These are phyloP conservation scores for Anadara kagoshimensis DNA, from an alignment of 1,140 invertebrate species.

Conservation along the genomic window DNA sequence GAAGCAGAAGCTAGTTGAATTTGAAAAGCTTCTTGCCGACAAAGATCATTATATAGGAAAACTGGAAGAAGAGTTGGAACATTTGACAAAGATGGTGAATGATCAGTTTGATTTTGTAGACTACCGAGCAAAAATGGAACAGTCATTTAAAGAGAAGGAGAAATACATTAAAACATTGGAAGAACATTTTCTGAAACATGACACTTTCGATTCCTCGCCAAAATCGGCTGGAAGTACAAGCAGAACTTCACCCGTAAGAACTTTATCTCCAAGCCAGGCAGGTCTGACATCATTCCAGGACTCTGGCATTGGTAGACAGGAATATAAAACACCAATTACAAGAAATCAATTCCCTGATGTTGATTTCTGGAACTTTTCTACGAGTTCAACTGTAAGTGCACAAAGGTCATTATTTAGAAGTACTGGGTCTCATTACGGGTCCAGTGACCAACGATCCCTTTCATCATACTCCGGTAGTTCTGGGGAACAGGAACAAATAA, in stretches of 20 bases:
- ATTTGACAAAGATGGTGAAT: constrained; percentile 33
- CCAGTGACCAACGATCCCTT: neutral
- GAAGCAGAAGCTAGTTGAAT: constrained; percentile 36
- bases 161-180: constrained; percentile 49
- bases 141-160: constrained; percentile 50
- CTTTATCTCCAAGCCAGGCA: no score
- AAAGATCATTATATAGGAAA: constrained; percentile 37
- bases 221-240: no score
- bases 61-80: constrained; percentile 33
- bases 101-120: constrained; percentile 29
- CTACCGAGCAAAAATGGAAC: constrained; percentile 32
- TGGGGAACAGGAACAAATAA: constrained; percentile 31
- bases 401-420: no score
- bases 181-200: constrained; percentile 45
- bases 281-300: no score
- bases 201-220: neutral
- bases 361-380: no score
- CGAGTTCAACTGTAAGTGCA: no score
- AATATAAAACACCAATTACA: no score
- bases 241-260: no score
- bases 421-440: no score
- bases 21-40: constrained; percentile 30
- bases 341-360: no score
- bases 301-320: no score
- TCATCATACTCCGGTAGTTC: constrained; percentile 11